Base-by-base conservation (phyloP, 2,113 vertebrate species). In the Thomomys bottae region DNA sequence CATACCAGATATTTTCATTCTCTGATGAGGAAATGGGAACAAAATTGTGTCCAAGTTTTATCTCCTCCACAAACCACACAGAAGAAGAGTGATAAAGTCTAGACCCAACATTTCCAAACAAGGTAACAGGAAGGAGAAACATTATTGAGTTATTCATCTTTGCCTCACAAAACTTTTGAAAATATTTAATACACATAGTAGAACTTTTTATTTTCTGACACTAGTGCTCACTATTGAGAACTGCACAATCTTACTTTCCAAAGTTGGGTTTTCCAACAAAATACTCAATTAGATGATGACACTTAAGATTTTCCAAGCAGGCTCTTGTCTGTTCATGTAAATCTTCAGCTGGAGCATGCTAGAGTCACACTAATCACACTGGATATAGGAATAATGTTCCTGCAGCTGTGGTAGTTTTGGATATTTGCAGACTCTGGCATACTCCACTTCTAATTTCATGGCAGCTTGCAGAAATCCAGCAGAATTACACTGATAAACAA, bases 401-500 rank as follows among this genome's bases (percentile, higher is more conserved):
- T 96, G 95, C 95, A 96, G 92, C 89, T 87, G 94, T 54, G 95
- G 94, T 84, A 89, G 36, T 96, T 96, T 96, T 90, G 95, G 67
- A 82, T 87, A 96, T 95, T 66, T 90, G 88, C 82, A 85, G 81
- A 95, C 57, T 89, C 94, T 70, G 96, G 59, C 8, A 9, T 10
- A 81, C 32, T 76, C 71, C 88, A 85, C 86, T 94, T 95, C 90
- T 93, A 89, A 96, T 92, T 97, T 95, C 96, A 92, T 89, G 82
- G 80, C 26, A 97, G 90, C 87, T 93, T 96, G 86, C 86, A 96
- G 94, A 97, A 97, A 18, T 54, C 87, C 92, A 95, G 93, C 73
- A 95, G 94, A 95, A 64, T 63, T 92, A 40, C 64, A 40, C 59
- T 76, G 93, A 96, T 17, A 93, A 96, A 96, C 94, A 87, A 89